Evolutionary conservation across 2,888 invertebrate species (phyloP), one percentile per base, ranked within the genome.

Genomic region (Drosophila tripunctata): DNA sequence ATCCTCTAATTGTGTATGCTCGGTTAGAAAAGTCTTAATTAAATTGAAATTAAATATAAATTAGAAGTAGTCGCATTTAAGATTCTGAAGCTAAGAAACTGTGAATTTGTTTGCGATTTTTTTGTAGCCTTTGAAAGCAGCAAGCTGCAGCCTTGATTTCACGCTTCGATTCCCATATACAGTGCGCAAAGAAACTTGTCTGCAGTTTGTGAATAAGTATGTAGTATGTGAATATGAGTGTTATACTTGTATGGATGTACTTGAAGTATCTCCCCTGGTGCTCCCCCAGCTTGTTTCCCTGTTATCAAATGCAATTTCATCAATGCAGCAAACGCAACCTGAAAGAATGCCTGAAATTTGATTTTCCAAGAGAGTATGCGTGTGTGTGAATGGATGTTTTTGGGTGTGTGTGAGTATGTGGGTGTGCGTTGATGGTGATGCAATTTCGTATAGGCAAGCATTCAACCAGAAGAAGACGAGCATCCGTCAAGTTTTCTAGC

Each of bases 271-370:
- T 41, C 1, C 24, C 2, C 7, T 31, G 30, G 14, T 10, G 40
- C n/a, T 17, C 31, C 41, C 27, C 27, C 27, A 27, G 27, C 10
- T 14, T 21, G 21, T 38, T 43, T 45, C 60, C 58, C 74, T 64
- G 70, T 78, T 76, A 70, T 76, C 76, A 78, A 78, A 81, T 78
- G 69, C 73, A 78, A 73, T 82, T 67, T 62, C 61, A 78, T 73
- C 79, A 81, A 76, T 70, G 64, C 57, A 56, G 45, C 41, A 57
- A 64, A 61, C 56, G 35, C 27, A 64, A 63, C 48, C 36, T 58
- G 41, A 56, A 52, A 55, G 67, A 73, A 76, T 60, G 67, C 38
- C 58, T 62, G 75, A 80, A 75, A 78, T 80, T 78, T 80, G 71
- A 78, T 80, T 80, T 77, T 74, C 54, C n/a, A n/a, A n/a, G n/a